These are phyloP conservation scores for Aplocera efformata DNA, from an alignment of 2,888 invertebrate genomes.

Conservation along the genomic window DNA sequence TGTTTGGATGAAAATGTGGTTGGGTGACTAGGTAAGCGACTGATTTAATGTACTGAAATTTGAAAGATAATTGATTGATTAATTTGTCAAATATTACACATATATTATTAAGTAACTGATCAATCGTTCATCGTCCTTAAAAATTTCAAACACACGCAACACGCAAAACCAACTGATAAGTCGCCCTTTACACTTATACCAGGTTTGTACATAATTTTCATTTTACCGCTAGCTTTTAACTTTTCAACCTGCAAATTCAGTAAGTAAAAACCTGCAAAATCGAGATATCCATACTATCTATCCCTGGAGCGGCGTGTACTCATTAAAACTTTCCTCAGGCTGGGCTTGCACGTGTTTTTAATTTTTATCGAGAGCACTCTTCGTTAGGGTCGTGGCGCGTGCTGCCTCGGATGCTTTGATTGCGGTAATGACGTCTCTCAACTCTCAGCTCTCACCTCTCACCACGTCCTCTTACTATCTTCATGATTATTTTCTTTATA, in stretches of 20 bases:
- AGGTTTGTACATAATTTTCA: constrained; percentile 5
- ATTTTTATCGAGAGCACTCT: constrained; percentile 80
- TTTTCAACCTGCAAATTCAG: constrained; percentile 21
- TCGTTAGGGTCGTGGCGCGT: constrained; percentile 58
- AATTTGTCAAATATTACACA: too few relatives aligned
- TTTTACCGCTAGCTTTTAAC: constrained; percentile 11
- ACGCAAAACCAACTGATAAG: too few relatives aligned
- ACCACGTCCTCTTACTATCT: constrained; percentile 66
- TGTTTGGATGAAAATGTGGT: too few relatives aligned
- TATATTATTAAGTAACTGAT: too few relatives aligned
- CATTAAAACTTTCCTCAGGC: constrained; percentile 80
- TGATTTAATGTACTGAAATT: too few relatives aligned
- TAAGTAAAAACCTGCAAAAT: constrained; percentile 26
- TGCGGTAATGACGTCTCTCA: constrained; percentile 77
- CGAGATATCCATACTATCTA: constrained; percentile 25
- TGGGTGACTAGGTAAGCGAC: too few relatives aligned
- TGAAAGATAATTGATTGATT: too few relatives aligned
- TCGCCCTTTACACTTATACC: too few relatives aligned
- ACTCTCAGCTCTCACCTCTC: constrained; percentile 55
- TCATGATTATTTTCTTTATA: constrained; percentile 64
- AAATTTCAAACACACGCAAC: too few relatives aligned
- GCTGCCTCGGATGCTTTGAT: constrained; percentile 73
- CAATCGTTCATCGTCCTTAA: too few relatives aligned
- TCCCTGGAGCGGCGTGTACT: constrained; percentile 59
- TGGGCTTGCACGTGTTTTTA: constrained; percentile 79